phyloP scores from a whole-genome alignment of 1,140 invertebrate species.

The Battus philenor region DNA sequence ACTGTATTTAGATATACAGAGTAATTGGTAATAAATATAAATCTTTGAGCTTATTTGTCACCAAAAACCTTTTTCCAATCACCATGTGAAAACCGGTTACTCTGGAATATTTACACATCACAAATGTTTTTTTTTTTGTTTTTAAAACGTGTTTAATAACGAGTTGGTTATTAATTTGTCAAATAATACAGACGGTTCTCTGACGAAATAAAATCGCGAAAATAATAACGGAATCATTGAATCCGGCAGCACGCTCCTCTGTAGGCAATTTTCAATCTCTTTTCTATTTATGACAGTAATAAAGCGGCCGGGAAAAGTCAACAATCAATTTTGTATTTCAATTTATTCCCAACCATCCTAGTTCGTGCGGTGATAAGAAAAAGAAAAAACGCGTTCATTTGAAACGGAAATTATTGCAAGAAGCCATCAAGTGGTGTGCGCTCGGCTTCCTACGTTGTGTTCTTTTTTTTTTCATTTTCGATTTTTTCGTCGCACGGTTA shows the following conservation, averaged over 20 bases:
- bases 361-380: constrained; percentile 73
- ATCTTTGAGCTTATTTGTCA: too few species aligned
- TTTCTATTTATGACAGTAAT: constrained; percentile 75
- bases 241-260: constrained; percentile 41
- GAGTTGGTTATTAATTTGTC: constrained; percentile 3
- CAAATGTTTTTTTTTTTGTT: too few species aligned
- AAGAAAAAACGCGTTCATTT: constrained; percentile 73
- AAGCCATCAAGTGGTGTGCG: constrained; percentile 71
- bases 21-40: too few species aligned
- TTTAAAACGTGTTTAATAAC: background rate
- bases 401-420: constrained; percentile 76
- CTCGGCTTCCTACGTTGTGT: constrained; percentile 53
- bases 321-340: constrained; percentile 77
- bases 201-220: constrained; percentile 33
- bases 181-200: constrained; percentile 4
- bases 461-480: constrained; percentile 42
- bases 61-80: too few species aligned
- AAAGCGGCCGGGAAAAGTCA: constrained; percentile 74
- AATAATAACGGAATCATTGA: constrained; percentile 51
- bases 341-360: constrained; percentile 75
- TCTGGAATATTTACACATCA: too few species aligned
- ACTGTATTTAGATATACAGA: too few species aligned
- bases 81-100: too few species aligned
- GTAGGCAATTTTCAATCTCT: constrained; percentile 73
- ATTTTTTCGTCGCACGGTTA: constrained; percentile 46